phyloP scores from a whole-genome alignment of 92 coral and sea anemone species.

The Phenganax marumi region DNA sequence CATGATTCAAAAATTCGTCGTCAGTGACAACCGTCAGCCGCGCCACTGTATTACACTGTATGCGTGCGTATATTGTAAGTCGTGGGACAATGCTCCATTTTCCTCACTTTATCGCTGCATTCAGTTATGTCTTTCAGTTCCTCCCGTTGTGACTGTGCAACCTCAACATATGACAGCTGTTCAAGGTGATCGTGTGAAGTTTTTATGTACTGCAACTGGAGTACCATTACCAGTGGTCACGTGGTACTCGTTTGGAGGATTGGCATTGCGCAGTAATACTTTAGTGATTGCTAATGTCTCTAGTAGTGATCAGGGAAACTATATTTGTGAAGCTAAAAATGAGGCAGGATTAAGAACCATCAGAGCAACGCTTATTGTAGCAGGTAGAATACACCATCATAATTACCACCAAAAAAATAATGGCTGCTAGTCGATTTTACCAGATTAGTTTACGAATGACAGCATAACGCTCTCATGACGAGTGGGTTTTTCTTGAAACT shows the following conservation, averaged over 20 bases:
- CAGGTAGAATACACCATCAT: constrained; percentile 17
- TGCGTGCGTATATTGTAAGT: too few species aligned
- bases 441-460: too few species aligned
- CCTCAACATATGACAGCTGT: constrained; percentile 4
- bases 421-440: too few species aligned
- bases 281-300: constrained; percentile 28
- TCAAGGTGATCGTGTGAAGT: constrained; percentile 1
- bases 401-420: background rate
- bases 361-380: constrained; percentile 13
- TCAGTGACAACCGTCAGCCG: background rate
- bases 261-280: background rate
- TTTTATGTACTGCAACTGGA: constrained; percentile 28
- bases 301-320: constrained; percentile 17
- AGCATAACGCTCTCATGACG: too few species aligned
- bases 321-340: constrained; percentile 24
- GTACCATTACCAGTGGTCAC: constrained; percentile 15
- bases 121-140: constrained; percentile 7
- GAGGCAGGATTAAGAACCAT: background rate
- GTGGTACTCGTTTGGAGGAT: constrained; percentile 17
- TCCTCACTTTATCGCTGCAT: background rate
- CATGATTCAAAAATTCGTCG: background rate
- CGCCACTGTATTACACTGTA: too few species aligned
- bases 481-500: too few species aligned
- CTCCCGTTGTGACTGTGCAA: constrained; percentile 14
- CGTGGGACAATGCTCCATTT: too few species aligned